Conservation (phyloP, 1,140 invertebrate species). For the Zophobas morio region DNA sequence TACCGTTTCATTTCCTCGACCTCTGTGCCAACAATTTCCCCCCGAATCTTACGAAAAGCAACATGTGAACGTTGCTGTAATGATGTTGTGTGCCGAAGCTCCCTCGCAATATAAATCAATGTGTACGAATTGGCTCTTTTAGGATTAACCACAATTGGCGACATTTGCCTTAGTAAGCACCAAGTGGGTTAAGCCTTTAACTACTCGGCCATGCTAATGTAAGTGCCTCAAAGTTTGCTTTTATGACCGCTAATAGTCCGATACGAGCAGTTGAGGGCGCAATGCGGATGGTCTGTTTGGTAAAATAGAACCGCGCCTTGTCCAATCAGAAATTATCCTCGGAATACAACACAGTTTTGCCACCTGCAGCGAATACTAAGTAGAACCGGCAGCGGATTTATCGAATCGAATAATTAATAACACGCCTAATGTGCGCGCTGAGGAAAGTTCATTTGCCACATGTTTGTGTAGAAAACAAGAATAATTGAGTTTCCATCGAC, state of each 20-base stretch:
- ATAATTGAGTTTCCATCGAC: no score
- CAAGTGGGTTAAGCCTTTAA: constrained; percentile 38
- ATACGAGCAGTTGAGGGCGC: constrained; percentile 32
- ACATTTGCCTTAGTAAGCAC: constrained; percentile 30
- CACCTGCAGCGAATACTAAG: not conserved
- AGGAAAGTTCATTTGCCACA: no score
- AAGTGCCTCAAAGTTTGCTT: constrained; percentile 43
- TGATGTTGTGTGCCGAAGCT: not conserved
- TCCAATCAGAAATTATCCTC: not conserved
- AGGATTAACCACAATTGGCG: constrained; percentile 31
- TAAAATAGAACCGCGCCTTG: constrained; percentile 2
- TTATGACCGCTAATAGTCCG: constrained; percentile 45
- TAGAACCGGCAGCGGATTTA: not conserved
- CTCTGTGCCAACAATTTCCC: not conserved
- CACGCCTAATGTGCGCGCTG: no score
- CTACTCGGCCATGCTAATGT: constrained; percentile 44
- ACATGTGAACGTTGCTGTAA: not conserved
- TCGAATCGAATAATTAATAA: not conserved
- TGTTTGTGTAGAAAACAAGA: no score
- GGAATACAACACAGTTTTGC: not conserved
- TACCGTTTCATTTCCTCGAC: constrained; percentile 13
- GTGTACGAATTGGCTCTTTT: constrained; percentile 4
- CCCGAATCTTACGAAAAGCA: not conserved
- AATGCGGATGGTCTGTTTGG: constrained; percentile 22
- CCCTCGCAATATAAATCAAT: constrained; percentile 7